A percentile compares a stretch with the other conserved stretches of the same genome.
phyloP scores from a whole-genome alignment of 1,140 invertebrate species.

The Antheraea pernyi region DNA sequence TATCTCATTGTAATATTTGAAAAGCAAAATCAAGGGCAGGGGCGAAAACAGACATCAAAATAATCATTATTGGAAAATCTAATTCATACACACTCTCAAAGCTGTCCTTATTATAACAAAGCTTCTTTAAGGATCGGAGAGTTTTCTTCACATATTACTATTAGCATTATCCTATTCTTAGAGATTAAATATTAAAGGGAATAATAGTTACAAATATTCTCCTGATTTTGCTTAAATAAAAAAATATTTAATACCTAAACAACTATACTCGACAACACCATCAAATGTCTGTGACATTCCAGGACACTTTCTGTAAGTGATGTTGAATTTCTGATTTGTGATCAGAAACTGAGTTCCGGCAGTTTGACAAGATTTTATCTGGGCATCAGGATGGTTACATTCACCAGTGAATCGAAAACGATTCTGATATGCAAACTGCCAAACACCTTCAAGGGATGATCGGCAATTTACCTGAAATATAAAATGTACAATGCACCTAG shows the following conservation, averaged over 20 bases:
- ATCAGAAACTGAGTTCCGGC: constrained; percentile 97
- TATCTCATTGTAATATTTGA: too few relatives aligned
- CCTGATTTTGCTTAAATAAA: too few relatives aligned
- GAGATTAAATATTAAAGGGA: too few relatives aligned
- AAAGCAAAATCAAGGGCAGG: too few relatives aligned
- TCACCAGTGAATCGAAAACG: constrained; percentile 94
- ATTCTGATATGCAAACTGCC: constrained; percentile 97
- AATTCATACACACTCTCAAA: too few relatives aligned
- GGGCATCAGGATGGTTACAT: constrained; percentile 91
- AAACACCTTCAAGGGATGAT: constrained; percentile 95
- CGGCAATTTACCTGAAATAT: constrained; percentile 88
- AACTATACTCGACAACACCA: constrained; percentile 95
- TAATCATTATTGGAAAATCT: too few relatives aligned
- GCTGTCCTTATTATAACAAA: too few relatives aligned
- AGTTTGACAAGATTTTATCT: constrained; percentile 96
- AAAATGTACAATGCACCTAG: background rate
- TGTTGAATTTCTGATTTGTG: constrained; percentile 98
- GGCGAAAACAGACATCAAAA: too few relatives aligned
- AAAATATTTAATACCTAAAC: constrained; percentile 81
- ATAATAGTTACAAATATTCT: too few relatives aligned
- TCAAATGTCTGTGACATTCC: constrained; percentile 91
- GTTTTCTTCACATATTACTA: too few relatives aligned
- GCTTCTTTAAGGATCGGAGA: too few relatives aligned
- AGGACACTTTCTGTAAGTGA: constrained; percentile 94
- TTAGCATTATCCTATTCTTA: too few relatives aligned